phyloP scores from a whole-genome alignment of 2,888 invertebrate species.

The Tenodera sinensis region DNA sequence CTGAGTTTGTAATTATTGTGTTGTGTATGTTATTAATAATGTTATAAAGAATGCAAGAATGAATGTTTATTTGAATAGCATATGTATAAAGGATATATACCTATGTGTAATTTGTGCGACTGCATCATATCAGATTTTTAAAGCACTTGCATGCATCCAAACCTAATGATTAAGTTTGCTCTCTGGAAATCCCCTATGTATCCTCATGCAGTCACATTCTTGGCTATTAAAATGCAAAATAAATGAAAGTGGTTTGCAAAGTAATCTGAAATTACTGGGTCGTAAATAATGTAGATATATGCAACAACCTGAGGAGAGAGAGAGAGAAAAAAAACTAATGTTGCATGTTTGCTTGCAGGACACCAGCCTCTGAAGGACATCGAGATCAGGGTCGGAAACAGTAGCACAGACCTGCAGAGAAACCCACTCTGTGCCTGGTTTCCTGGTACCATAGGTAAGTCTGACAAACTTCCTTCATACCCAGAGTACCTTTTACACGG shows the following conservation, averaged over 20 bases:
- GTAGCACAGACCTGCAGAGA: slow-evolving; percentile 78
- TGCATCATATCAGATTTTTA: too few species aligned
- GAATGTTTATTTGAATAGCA: too few species aligned
- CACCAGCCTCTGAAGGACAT: slow-evolving; percentile 85
- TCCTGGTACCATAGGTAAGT: slow-evolving; percentile 79
- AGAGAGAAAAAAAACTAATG: background rate
- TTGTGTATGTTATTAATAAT: too few species aligned
- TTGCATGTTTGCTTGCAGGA: slow-evolving; percentile 48
- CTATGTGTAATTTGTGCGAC: too few species aligned
- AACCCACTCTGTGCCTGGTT: slow-evolving; percentile 93
- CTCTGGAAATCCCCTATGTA: too few species aligned
- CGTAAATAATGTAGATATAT: background rate
- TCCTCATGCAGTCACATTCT: background rate
- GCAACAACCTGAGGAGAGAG: slow-evolving; percentile 22
- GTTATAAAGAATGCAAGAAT: too few species aligned
- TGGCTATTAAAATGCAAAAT: background rate
- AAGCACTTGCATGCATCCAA: too few species aligned
- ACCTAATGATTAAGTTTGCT: too few species aligned
- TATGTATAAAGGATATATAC: too few species aligned
- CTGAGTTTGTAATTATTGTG: too few species aligned
- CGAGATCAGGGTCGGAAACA: slow-evolving; percentile 88
- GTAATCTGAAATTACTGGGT: background rate
- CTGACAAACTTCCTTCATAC: background rate
- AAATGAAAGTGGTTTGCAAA: background rate
- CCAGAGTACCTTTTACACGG: background rate